Evolutionary conservation across 2,888 invertebrate species (phyloP), one percentile per base, ranked within the genome.

Genomic region (Acrobasis repandana): DNA sequence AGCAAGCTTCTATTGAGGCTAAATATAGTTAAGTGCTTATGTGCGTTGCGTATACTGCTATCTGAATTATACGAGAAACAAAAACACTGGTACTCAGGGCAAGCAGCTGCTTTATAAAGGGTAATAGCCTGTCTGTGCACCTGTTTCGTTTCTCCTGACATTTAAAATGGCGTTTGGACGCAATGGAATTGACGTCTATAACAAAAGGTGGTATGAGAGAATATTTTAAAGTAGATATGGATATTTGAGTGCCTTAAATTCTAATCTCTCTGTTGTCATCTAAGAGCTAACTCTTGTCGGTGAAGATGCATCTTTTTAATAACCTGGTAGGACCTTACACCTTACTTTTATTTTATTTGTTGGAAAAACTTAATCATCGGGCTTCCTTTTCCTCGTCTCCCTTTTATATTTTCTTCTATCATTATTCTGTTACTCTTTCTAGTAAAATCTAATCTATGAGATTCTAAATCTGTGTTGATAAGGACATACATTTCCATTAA

Each of bases 91-190:
- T 72, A 74, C 72, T 68, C 58, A 67, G 65, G 69, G 66, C 67
- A 72, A 76, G 70, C 80, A 81, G 75, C 76, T 79, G 78, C 70
- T 73, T 76, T 69, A 67, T 57, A 70, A 76, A 73, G 71, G 70
- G 72, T 73, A 79, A 76, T 74, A 68, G 71, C 46, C 63, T 65
- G 38, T 67, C 36, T 54, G 68, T 65, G 67, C 79, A 80, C 76
- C 80, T 78, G 77, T 74, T 72, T 67, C 62, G 68, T 72, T 73
- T 76, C 73, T 75, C 61, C 65, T 70, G 61, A 64, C 66, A 70
- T 73, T 77, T 70, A 67, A n/a, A 72, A 77, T 70, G 63, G 48
- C 69, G 61, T 65, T 65, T 70, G 61, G 47, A 51, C 63, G 60
- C 28, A 1, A 5, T 28, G 28, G 28, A 28, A 64, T 68, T 66